A percentile compares a stretch with the other conserved stretches of the same genome.
phyloP scores from a whole-genome alignment of 2,113 vertebrate genomes.

The Pseudonaja textilis region DNA sequence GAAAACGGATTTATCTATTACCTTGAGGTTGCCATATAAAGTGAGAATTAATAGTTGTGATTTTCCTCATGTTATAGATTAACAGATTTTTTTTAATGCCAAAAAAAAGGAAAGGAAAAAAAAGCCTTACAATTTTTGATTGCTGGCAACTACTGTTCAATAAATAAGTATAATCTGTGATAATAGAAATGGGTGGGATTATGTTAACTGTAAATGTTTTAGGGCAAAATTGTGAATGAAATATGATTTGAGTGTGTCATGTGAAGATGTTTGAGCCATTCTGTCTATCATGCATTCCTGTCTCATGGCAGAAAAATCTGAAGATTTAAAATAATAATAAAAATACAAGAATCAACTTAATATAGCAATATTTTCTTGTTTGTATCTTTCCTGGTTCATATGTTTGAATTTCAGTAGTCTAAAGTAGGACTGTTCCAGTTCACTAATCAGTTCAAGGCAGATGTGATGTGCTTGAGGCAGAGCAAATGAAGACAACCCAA shows the following conservation, averaged over 20 bases:
- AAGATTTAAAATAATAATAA: conserved; percentile 80
- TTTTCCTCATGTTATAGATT: conserved; percentile 68
- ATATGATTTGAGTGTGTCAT: conserved; percentile 81
- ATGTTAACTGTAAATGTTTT: conserved; percentile 75
- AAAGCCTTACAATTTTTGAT: conserved; percentile 71
- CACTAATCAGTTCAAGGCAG: background rate
- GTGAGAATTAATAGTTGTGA: conserved; percentile 62
- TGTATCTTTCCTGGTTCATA: background rate
- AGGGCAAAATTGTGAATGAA: conserved; percentile 80
- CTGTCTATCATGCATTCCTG: conserved; percentile 96
- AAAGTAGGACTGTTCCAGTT: background rate
- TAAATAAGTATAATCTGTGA: conserved; percentile 77
- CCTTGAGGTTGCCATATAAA: conserved; percentile 70
- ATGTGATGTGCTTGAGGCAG: background rate
- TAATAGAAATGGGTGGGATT: conserved; percentile 72
- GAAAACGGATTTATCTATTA: conserved; percentile 56
- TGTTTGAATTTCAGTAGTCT: background rate
- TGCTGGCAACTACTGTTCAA: conserved; percentile 80
- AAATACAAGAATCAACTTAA: conserved; percentile 78
- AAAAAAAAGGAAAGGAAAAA: conserved; percentile 43
- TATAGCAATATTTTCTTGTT: conserved; percentile 48
- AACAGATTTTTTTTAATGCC: conserved; percentile 71
- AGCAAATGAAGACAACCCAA: background rate
- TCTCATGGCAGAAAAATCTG: conserved; percentile 89
- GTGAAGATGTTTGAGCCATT: conserved; percentile 97